phyloP scores from a whole-genome alignment of 2,113 vertebrate genomes.

The Cyphomyrus discorhynchus region DNA sequence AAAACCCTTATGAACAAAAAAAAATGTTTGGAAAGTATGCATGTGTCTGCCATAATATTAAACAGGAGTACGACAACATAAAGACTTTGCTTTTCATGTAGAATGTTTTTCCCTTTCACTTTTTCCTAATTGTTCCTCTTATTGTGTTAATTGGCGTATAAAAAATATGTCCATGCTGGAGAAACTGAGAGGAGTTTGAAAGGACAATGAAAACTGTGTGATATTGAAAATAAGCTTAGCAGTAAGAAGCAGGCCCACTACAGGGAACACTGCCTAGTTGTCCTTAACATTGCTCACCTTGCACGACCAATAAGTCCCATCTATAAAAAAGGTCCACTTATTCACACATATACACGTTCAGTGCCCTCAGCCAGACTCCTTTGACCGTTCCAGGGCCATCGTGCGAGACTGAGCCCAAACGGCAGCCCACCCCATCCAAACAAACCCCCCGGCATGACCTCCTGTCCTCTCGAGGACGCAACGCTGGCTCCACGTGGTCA shows the following conservation, averaged over 20 bases:
- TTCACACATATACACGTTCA: not conserved
- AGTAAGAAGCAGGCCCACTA: not conserved
- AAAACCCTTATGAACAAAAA: not conserved
- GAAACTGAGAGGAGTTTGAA: not conserved
- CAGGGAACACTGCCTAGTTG: not conserved
- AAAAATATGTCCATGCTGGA: not conserved
- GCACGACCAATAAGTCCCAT: not conserved
- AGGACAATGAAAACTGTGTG: not conserved
- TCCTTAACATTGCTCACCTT: not conserved
- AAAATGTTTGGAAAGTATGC: not conserved
- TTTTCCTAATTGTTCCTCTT: not conserved
- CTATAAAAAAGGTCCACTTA: not conserved
- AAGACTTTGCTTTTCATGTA: not conserved
- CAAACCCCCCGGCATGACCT: not conserved
- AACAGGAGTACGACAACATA: not conserved
- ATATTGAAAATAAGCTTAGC: not conserved
- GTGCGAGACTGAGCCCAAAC: not conserved
- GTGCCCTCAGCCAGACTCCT: not conserved
- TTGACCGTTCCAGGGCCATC: not conserved
- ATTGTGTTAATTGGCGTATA: not conserved
- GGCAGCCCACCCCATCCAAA: not conserved
- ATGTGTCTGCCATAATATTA: not conserved
- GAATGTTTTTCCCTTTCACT: not conserved
- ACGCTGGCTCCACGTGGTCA: conserved; percentile 50
- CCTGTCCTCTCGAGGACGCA: conserved; percentile 30